Evolutionary conservation across 2,113 vertebrate species (phyloP), one percentile per base, ranked within the genome.

Genomic region (Calyptomena viridis): DNA sequence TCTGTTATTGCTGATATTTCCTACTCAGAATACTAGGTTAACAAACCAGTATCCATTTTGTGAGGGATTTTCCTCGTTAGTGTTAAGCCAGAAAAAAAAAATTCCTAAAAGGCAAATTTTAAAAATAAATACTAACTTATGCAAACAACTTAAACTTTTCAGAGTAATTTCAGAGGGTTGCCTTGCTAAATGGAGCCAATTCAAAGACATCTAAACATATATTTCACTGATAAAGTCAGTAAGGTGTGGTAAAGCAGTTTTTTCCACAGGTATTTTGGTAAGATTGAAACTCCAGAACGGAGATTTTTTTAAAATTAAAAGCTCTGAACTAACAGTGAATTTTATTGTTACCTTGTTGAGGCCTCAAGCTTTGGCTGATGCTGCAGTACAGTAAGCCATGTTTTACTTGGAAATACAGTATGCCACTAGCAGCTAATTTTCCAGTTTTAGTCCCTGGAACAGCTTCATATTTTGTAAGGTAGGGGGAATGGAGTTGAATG

Each of bases 381-480:
- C 63, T 63, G 0, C 50, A 40, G 89, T 35, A 80, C 74, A 87
- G 71, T 92, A 42, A 95, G 89, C 81, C 30, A 7, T 93, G 89
- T 91, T 93, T 63, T 91, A n/a, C 75, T 95, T 96, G 87, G 94
- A 96, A 93, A 39, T 76, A 42, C 50, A 66, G 9, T 39, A 3
- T 95, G 58, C 85, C 67, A 85, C 85, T 79, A 73, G 75, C 86
- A 88, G 85, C 76, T 95, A 9, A 87, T 91, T 95, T 95, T 95
- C 87, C 94, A 90, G 63, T 73, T 58, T 77, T 59, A 86, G 33
- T 85, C 30, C 56, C 40, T 95, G 85, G 82, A 80, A 96, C 72
- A 30, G 63, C 35, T 80, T 87, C 19, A 7, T 81, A 15, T 72
- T 96, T 93, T 55, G 12, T 88, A 59, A 80, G 25, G 33, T 55